These are phyloP conservation scores for Proisotoma minuta DNA, from an alignment of 2,888 invertebrate species.

Conservation along the genomic window DNA sequence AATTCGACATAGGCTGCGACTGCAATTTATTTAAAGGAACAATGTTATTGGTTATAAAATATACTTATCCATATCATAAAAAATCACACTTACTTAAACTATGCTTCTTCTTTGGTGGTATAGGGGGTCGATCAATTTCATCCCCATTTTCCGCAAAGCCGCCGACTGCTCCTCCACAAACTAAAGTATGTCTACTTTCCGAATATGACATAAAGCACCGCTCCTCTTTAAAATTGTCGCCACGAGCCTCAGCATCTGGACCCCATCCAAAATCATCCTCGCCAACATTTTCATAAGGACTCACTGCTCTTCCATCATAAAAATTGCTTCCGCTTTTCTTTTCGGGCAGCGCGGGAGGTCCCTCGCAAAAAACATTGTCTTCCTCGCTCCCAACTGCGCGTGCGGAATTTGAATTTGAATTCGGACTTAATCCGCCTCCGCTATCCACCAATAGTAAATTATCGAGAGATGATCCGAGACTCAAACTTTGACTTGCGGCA, in stretches of 20 bases:
- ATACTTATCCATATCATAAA: no score
- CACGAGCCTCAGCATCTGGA: background rate
- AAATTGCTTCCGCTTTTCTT: no score
- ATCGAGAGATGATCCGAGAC: conserved; percentile 42
- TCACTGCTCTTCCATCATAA: conserved; percentile 32
- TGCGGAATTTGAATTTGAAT: conserved; percentile 27
- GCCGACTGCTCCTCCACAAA: conserved; percentile 22
- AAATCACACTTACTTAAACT: conserved; percentile 61
- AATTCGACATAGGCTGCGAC: conserved; percentile 47
- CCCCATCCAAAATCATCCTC: conserved; percentile 21
- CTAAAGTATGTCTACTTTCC: conserved; percentile 44
- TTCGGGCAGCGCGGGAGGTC: conserved; percentile 42
- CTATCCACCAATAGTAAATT: conserved; percentile 45
- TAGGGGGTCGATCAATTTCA: conserved; percentile 69
- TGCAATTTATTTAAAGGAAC: no score
- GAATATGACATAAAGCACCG: conserved; percentile 44
- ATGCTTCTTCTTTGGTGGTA: conserved; percentile 89
- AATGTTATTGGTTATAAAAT: no score
- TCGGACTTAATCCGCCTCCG: conserved; percentile 44
- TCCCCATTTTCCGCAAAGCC: conserved; percentile 57
- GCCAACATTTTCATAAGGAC: conserved; percentile 47
- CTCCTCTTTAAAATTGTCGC: conserved; percentile 17
- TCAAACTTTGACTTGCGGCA: conserved; percentile 30
- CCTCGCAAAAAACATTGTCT: conserved; percentile 21
- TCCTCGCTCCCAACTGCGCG: conserved; percentile 22